Evolutionary conservation across 2,797 vertebrate species (phyloP), one percentile per base, ranked within the genome.

Genomic region (Kryptopterus vitreolus): DNA sequence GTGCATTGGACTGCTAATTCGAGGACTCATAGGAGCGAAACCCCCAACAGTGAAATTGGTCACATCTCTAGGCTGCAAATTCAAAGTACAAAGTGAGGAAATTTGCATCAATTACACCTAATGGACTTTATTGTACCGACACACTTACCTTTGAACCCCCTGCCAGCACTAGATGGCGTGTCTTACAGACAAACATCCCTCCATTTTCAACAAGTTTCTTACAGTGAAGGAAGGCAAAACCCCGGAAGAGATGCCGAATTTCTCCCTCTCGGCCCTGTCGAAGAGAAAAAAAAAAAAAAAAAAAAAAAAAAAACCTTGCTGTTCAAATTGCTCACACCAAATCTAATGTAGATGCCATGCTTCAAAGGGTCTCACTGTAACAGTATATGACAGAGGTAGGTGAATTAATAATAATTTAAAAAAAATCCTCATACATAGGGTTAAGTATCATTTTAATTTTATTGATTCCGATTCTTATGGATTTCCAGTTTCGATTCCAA

Each of bases 131-230:
- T 43, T 22, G 8, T 31, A 10, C 38, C 20, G 35, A n/a, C 18
- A 20, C 1, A 15, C 85, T 76, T 69, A 98, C 97, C 96, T 99
- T 98, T 12, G 96, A 97, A 16, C 97, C 96, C 0, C 97, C 97
- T 0, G 97, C 97, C 83, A 99, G 80, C 18, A 98, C 96, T 24
- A 99, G 86, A 87, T 98, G 96, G 1, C 96, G 91, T 0, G 96
- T 95, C 87, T 96, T 98, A 82, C 97, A 99, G 3, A 98, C 97
- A 22, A 99, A 99, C 96, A 98, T 98, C n/a, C 97, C 97, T 0
- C 97, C 97, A 0, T 99, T 98, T 86, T 98, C 96, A 86, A 99
- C 97, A 88, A 99, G 88, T 87, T 98, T 98, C 91, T 99, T 99
- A 80, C 96, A 99, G 85, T 99, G 97, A n/a, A 98, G 94, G 88